Percentiles rank a stretch among this genome's conserved stretches.
Conservation (phyloP, 2,888 invertebrate genomes). For the Mesorhabditis spiculigera region DNA sequence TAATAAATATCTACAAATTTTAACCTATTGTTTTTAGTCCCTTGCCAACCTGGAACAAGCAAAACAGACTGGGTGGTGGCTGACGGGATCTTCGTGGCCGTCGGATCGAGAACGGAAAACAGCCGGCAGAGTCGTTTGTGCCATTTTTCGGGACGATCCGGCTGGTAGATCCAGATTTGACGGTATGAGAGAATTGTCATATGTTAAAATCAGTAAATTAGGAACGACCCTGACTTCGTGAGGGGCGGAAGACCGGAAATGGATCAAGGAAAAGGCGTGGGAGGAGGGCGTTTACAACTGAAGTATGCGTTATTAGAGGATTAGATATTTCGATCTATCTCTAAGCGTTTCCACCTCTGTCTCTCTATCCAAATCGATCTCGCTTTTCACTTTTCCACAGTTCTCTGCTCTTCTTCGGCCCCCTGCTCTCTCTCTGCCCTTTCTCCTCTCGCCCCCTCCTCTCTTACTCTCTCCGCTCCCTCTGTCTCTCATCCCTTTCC, state of each 20-base stretch:
- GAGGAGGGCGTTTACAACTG: constrained; percentile 7
- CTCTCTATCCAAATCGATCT: too few species aligned
- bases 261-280: constrained; percentile 3
- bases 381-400: too few species aligned
- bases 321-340: too few species aligned
- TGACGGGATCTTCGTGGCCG: constrained; percentile 48
- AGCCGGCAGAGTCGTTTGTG: constrained; percentile 56
- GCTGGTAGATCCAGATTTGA: constrained; percentile 24
- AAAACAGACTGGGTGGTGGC: constrained; percentile 38
- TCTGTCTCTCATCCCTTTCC: constrained; percentile 12
- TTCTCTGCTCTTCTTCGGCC: too few species aligned
- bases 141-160: constrained; percentile 33
- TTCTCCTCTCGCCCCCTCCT: constrained; percentile 17
- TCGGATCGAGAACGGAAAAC: constrained; percentile 45
- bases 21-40: constrained; percentile 9
- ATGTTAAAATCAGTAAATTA: constrained; percentile 9
- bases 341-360: too few species aligned
- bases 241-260: constrained; percentile 8
- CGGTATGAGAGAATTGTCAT: constrained; percentile 21
- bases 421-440: background rate
- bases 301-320: background rate
- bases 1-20: background rate
- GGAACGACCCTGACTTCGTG: background rate
- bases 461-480: constrained; percentile 15
- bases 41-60: constrained; percentile 46